Evolutionary conservation across 2,888 invertebrate genomes (phyloP).

Genomic region (Ramazzottius varieornatus): DNA sequence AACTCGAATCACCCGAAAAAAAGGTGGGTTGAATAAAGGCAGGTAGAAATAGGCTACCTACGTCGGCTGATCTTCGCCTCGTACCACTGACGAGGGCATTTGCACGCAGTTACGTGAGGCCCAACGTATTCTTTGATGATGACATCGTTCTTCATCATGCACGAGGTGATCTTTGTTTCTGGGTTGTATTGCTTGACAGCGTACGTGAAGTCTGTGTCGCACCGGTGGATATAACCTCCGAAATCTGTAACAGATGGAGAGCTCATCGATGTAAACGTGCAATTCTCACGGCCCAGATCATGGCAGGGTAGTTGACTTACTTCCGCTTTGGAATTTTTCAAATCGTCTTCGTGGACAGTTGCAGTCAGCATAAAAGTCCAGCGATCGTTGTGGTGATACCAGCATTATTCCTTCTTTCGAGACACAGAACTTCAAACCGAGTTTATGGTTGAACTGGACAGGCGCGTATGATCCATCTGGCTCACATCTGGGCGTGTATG

Average conservation of each 20-base stretch:
- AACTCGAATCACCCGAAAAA: no score
- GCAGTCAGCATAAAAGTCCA: not conserved
- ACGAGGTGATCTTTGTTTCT: not conserved
- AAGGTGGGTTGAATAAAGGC: no score
- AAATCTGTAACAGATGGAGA: not conserved
- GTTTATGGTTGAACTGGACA: not conserved
- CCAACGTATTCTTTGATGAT: not conserved
- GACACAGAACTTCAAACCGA: not conserved
- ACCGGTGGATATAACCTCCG: not conserved
- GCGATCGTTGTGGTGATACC: not conserved
- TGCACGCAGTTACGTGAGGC: not conserved
- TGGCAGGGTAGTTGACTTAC: not conserved
- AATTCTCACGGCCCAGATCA: not conserved
- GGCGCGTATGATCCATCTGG: not conserved
- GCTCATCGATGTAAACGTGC: no score
- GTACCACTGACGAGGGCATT: not conserved
- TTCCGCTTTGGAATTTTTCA: slow-evolving; percentile 1
- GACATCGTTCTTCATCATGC: not conserved
- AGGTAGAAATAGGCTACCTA: no score
- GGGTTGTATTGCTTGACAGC: not conserved
- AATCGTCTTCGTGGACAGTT: not conserved
- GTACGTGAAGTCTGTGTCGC: not conserved
- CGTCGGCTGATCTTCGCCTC: not conserved
- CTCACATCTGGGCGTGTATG: not conserved
- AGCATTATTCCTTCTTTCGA: not conserved